These are phyloP conservation scores for Cosmia pyralina DNA, from an alignment of 2,888 invertebrate species.

Conservation along the genomic window DNA sequence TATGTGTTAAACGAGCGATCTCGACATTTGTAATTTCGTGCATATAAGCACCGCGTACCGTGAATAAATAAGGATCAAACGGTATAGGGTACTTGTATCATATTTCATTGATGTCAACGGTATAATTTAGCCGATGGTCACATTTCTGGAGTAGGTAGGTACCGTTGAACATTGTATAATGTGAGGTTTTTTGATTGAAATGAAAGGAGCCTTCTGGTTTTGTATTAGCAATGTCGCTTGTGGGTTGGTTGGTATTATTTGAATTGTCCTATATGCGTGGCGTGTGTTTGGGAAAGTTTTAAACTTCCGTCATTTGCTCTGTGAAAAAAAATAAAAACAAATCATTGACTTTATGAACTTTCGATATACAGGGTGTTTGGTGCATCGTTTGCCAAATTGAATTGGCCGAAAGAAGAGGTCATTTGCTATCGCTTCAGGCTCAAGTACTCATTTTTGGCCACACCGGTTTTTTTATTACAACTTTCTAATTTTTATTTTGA, in stretches of 20 bases:
- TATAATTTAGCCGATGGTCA: constrained; percentile 29
- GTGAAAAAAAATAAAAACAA: too few species aligned
- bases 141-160: constrained; percentile 3
- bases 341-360: too few species aligned
- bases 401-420: too few species aligned
- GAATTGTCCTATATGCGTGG: background rate
- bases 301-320: too few species aligned
- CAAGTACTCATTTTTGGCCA: too few species aligned
- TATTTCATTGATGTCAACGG: constrained; percentile 37
- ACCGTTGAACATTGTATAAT: constrained; percentile 1
- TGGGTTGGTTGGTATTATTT: constrained; percentile 1
- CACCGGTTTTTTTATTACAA: too few species aligned
- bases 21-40: constrained; percentile 24
- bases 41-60: constrained; percentile 2
- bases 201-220: constrained; percentile 14
- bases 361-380: too few species aligned
- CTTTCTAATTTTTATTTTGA: too few species aligned
- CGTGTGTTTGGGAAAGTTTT: background rate
- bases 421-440: too few species aligned
- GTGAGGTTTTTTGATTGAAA: constrained; percentile 6
- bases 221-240: constrained; percentile 32
- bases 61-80: constrained; percentile 47
- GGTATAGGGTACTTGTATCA: constrained; percentile 13
- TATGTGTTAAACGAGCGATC: constrained; percentile 7
- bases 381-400: too few species aligned